Evolutionary conservation across 2,797 vertebrate genomes (phyloP), one percentile per base, ranked within the genome.

Genomic region (Sebastes itinus): DNA sequence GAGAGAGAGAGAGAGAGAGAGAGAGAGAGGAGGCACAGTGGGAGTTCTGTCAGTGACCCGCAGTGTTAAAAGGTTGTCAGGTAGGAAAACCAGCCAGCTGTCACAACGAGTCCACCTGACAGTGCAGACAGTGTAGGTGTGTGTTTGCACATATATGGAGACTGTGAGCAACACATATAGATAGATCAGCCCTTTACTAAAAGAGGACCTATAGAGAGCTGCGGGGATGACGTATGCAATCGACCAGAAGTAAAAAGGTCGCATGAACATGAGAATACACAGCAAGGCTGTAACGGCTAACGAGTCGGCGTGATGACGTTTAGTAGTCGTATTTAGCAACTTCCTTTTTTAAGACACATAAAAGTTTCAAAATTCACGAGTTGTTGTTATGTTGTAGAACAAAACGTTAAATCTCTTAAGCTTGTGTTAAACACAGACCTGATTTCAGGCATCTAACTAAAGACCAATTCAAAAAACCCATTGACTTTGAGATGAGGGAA

Each of bases 1-100:
- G 46, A 71, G 46, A 71, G 78, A 56, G 55, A 56, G 76, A 72
- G 77, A 64, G 58, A 76, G 49, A 52, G 49, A 76, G 58, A 78
- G 75, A 52, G 20, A n/a, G 20, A 52, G 20, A 52, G 49, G 42
- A 49, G 42, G 49, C 49, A 62, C 79, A 77, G 73, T 79, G 82
- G 87, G 86, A 82, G 78, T 83, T 89, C 76, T 87, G 84, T 76
- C 63, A 66, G 81, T 89, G 67, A 87, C 83, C 85, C 32, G 13
- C 61, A 46, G 75, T 33, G 83, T 81, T 88, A 84, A 90, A 92
- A 88, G 76, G 80, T 87, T 89, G 87, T 78, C 65, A 75, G 81
- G 78, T 68, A 46, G 64, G 59, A 71, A 80, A 63, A 70, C 75
- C 78, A 27, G 32, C 28, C 76, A 87, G 81, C 82, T 89, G 81